Evolutionary conservation across 2,113 vertebrate genomes (phyloP), one percentile per base, ranked within the genome.

Genomic region (Arizona elegans): DNA sequence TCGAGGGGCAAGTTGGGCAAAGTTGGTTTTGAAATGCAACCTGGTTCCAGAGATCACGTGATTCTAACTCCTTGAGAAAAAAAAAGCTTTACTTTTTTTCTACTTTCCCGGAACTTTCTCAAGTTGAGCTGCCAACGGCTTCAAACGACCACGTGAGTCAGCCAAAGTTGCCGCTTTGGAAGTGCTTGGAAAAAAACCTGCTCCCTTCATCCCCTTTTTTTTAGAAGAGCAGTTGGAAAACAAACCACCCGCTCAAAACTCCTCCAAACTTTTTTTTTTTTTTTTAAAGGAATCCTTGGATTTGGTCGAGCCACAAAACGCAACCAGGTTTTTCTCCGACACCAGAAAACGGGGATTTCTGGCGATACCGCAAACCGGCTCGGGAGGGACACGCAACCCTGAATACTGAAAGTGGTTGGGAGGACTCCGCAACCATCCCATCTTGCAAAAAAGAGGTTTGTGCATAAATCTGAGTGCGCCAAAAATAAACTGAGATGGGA

Each of bases 211-310:
- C 23, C 8, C 58, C 59, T 26, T 12, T 29, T 29, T 62, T 29
- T 65, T 29, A 1, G 1, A 50, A 85, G 81, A 43, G 9, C 29
- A 4, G 3, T 13, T 21, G 0, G 17, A 7, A 12, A 47, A 1
- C 81, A 21, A 62, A 11, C n/a, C n/a, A 4, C 4, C 43, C 43
- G 6, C 3, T 52, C 19, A 26, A 33, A 58, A n/a, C 23, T 59
- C 43, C 2, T 6, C 23, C 29, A 13, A 9, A 38, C 5, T 8
- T 43, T 58, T 58, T 58, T 23, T 21, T 55, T 17, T 15, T 23
- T 55, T 26, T 15, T 23, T 7, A 54, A 50, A 87, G 26, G 43
- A 86, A 26, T 10, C 3, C 81, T 58, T 17, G 3, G 3, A 33
- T 4, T 21, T 24, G 11, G 15, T 43, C 9, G 11, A 50, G 2